Evolutionary conservation across 2,888 invertebrate species (phyloP), one percentile per base, ranked within the genome.

Genomic region (Ypsolopha scabrella): DNA sequence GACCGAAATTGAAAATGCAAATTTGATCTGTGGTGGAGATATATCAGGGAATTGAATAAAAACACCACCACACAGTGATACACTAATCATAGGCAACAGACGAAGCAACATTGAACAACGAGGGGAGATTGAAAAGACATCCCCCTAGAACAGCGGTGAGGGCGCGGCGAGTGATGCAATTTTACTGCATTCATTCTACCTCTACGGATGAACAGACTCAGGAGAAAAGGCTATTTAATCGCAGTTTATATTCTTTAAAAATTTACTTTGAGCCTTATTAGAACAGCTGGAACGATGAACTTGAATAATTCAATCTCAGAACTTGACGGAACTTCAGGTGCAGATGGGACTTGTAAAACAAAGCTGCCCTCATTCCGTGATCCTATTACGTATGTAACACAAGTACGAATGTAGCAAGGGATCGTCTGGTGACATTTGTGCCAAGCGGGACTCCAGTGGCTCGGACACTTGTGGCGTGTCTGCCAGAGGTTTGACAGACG

Each of bases 401-500:
- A 24, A 24, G 24, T 24, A 24, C 9, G 39, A 9, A 39, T 11
- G 39, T 39, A 39, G 39, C 39, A 2, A 11, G 39, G 39, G 39
- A 39, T 9, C 39, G 39, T 39, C 39, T 39, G 24, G 46, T 46
- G 46, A 33, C 24, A 14, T 46, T 33, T 14, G 24, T 33, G 47
- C 47, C 9, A 33, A 46, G 24, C 24, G 24, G 43, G 43, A 24
- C 43, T 14, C 13, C 43, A 10, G 59, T 63, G 63, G 53, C 55
- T 52, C 63, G 69, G 78, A 78, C 80, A 82, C 82, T 83, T 82
- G 83, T 82, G 72, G 81, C 77, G 66, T 61, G 67, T 64, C 60
- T 60, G 46, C 35, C 35, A 46, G 59, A 65, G 65, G 65, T 65
- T 75, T 85, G 83, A 82, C 47, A 64, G 46, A 48, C 58, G 54